Percentiles rank a stretch among this genome's conserved stretches.
These are phyloP conservation scores for Scatophagus argus DNA, from an alignment of 2,113 vertebrate genomes.

Conservation along the genomic window DNA sequence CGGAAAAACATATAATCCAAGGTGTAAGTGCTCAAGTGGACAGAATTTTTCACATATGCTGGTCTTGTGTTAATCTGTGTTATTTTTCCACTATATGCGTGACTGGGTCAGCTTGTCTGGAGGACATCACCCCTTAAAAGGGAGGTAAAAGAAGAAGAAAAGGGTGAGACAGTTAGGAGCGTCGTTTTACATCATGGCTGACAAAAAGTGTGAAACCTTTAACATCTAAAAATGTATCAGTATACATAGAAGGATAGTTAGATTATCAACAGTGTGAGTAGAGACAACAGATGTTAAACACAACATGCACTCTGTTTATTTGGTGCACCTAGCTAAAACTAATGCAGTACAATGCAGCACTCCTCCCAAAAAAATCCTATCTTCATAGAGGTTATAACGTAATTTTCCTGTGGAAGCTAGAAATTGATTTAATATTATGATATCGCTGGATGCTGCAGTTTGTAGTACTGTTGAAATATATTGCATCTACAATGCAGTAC, in stretches of 20 bases:
- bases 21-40: background rate
- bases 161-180: slow-evolving; percentile 40
- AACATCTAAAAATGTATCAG: background rate
- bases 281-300: background rate
- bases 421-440: background rate
- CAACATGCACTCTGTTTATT: background rate
- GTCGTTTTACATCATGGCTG: slow-evolving; percentile 4
- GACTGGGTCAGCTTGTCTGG: slow-evolving; percentile 32
- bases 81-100: background rate
- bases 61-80: background rate
- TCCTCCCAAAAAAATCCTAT: background rate
- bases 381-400: background rate
- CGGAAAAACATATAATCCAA: background rate
- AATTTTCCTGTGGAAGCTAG: background rate
- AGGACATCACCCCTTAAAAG: slow-evolving; percentile 32
- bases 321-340: background rate
- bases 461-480: background rate
- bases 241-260: background rate
- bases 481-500: background rate
- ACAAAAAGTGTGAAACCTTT: slow-evolving; percentile 3
- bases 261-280: background rate
- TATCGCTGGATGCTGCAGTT: background rate
- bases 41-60: background rate
- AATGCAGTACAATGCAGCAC: background rate
- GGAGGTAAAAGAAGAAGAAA: slow-evolving; percentile 30